Percentiles rank a stretch among this genome's conserved stretches.
phyloP scores from a whole-genome alignment of 2,888 invertebrate species.

The Nycteola revayana region DNA sequence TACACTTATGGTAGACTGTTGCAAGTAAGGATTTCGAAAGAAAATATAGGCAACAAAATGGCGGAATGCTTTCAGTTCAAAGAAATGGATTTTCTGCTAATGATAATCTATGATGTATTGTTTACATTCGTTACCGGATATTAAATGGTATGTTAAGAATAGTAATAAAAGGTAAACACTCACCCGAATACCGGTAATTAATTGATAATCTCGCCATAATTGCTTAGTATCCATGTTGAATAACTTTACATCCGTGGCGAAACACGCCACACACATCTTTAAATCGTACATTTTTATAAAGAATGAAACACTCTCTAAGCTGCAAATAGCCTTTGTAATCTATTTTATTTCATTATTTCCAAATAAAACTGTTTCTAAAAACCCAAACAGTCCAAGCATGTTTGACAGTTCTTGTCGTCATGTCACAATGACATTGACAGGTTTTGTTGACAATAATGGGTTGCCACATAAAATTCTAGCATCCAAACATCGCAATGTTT shows the following conservation, averaged over 20 bases:
- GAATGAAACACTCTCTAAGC: background rate
- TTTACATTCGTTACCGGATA: no score
- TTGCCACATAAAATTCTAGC: no score
- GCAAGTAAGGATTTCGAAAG: no score
- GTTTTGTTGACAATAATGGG: no score
- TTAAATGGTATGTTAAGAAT: no score
- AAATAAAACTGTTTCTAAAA: no score
- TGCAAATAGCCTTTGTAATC: no score
- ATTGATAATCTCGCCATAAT: conserved; percentile 55
- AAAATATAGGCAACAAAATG: conserved; percentile 1
- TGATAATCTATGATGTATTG: background rate
- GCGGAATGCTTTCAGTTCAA: conserved; percentile 6
- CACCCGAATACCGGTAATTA: conserved; percentile 65
- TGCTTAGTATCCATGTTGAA: conserved; percentile 50
- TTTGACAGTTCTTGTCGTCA: conserved; percentile 5
- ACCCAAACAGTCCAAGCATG: conserved; percentile 5
- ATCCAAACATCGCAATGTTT: no score
- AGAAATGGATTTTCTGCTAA: background rate
- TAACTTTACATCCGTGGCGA: conserved; percentile 55
- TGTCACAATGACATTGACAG: no score
- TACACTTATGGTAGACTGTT: no score
- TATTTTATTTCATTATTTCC: no score
- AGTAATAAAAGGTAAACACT: conserved; percentile 8
- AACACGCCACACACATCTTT: conserved; percentile 64
- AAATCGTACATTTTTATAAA: conserved; percentile 50